Base-by-base conservation (phyloP, 2,888 invertebrate genomes). In the Zygogramma bicolorata region DNA sequence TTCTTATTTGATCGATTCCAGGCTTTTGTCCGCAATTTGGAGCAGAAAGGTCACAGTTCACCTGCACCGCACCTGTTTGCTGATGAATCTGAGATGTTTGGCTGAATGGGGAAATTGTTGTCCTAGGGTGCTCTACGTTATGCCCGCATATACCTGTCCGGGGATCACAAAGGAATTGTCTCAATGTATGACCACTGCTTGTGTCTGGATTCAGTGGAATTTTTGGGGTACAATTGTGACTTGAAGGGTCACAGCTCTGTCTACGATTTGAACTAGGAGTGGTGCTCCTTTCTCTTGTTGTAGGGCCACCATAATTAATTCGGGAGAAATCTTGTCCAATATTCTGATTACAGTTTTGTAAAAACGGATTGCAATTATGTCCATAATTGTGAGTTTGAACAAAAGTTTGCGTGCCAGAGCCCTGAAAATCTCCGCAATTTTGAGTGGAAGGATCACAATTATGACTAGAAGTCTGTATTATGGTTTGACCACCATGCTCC, bases 391-490 rank as follows among this genome's bases (percentile, higher is more conserved):
- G n/a, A 10, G n/a, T n/a, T n/a, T n/a, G n/a, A n/a, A n/a, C n/a
- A n/a, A n/a, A n/a, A n/a, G n/a, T n/a, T 10, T 22, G 7, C 8
- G 53, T 5, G 13, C 25, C 13, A 5, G 3, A 13, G 53, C 25
- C n/a, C n/a, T n/a, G n/a, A n/a, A n/a, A n/a, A n/a, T 58, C 46
- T 27, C 60, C 62, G 59, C 68, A 72, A 65, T 68, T 69, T 34
- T 61, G 69, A 42, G 22, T 38, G 1, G 22, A 10, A 27, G 68
- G 71, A 29, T 71, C 34, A 53, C 70, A 66, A 34, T 49, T 49
- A 10, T 59, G 8, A 15, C 53, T 27, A 15, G 27, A 8, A n/a
- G 42, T 22, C 0, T 42, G 10, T 8, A 15, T 25, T n/a, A 27
- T 42, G 4, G 40, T 63, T 46, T 63, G 63, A 27, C 13, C 63